Evolutionary conservation across 1,140 invertebrate genomes (phyloP), one percentile per base, ranked within the genome.

Genomic region (Aphaenogaster rudis): DNA sequence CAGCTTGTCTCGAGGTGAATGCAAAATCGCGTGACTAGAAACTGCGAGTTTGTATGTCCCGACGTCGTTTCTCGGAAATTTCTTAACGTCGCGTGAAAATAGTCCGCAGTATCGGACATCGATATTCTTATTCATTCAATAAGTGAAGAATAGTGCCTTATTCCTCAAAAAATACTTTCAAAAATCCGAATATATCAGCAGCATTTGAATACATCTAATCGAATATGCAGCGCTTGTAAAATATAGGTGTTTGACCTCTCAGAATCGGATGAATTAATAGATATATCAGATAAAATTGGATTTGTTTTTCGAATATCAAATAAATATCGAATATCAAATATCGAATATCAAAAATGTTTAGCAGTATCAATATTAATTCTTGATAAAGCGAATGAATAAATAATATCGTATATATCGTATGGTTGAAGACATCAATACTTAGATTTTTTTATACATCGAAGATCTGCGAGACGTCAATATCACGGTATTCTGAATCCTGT

Each of bases 11-110:
- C 28, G 28, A 57, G 21, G 17, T 15, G 28, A 86, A 86, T 33
- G 84, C 63, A 86, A 80, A 86, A 81, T 86, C 84, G 42, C 84
- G 42, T 86, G 77, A 81, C 64, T 69, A 61, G 84, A 69, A 81
- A 67, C 61, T 33, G 42, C 54, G 15, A 86, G 45, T 80, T 78
- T 15, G 33, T 85, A 50, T 33, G n/a, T 66, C 13, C 2, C 36
- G 33, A 28, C 17, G 50, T 42, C 42, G 15, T 71, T 57, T n/a
- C 66, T 57, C 50, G 36, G 42, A 5, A 59, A 82, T 81, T 71
- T 52, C 15, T 36, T 81, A 81, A 42, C 36, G 21, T 69, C 21
- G 50, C 63, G 13, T 54, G 63, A 80, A 80, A 52, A 80, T 39
- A 57, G 3, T 17, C 17, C 7, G 17, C 39, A 3, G 6, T 61